Conservation (phyloP, 2,797 vertebrate genomes). For the Rhinella marina region DNA sequence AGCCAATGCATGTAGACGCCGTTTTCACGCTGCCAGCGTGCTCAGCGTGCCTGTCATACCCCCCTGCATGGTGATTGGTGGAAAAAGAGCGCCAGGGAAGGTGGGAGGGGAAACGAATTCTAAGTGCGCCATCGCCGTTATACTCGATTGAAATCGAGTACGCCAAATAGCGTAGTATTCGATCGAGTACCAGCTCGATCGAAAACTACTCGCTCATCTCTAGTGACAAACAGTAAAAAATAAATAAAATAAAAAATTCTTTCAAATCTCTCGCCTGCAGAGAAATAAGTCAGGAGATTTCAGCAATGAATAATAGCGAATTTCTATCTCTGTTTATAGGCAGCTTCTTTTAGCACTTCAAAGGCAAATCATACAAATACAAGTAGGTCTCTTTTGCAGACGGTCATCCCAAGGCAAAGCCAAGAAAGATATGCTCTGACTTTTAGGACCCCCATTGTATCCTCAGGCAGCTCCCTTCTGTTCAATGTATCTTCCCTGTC, state of each 20-base stretch:
- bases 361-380: constrained; percentile 28
- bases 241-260: background rate
- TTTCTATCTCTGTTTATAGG: constrained; percentile 17
- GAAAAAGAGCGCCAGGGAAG: too few species aligned
- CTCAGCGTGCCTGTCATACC: too few species aligned
- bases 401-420: constrained; percentile 3
- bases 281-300: constrained; percentile 12
- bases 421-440: background rate
- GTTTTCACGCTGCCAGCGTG: too few species aligned
- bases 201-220: too few species aligned
- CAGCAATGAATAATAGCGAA: constrained; percentile 13
- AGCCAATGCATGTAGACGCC: too few species aligned
- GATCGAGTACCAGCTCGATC: too few species aligned
- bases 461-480: constrained; percentile 38
- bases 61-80: too few species aligned
- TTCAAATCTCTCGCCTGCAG: constrained; percentile 16
- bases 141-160: too few species aligned
- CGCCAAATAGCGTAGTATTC: too few species aligned
- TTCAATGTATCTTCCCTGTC: constrained; percentile 4
- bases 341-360: constrained; percentile 33
- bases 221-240: constrained; percentile 18
- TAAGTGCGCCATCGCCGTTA: too few species aligned
- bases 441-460: constrained; percentile 15
- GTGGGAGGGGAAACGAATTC: too few species aligned
- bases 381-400: constrained; percentile 8